Base-by-base conservation (phyloP, 2,888 invertebrate species). In the Helicoverpa assulta region DNA sequence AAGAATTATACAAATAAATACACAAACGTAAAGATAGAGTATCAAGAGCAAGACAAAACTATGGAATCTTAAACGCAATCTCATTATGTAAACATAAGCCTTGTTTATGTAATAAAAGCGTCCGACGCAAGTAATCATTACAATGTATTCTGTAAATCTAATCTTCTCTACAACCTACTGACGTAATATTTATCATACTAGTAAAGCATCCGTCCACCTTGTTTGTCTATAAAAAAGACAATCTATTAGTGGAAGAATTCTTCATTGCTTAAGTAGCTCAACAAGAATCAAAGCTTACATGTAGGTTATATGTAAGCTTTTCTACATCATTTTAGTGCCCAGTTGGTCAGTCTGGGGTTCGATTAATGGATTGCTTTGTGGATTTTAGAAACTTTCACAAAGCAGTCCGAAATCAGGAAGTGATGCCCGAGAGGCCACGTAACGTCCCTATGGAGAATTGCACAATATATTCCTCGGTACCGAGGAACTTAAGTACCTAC, bases 11-110 rank as follows among this genome's bases (percentile, higher is more conserved):
- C 10, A 43, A 43, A 10, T 43, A 43, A 10, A 10, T 8, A 8
- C 14, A 43, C 14, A 14, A 43, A 43, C 5, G 43, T 43, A 14
- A 16, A 43, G 43, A n/a, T n/a, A 55, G 10, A 29, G n/a, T 33
- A 55, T 8, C 26, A 26, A 51, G 55, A 26, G 40, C 56, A 76
- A 51, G 19, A 18, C 8, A 37, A 12, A 53, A 47, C 18, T 18
- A 53, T 43, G 64, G 8, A 57, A 78, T 77, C 58, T 62, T 16
- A 70, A 55, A 40, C 19, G n/a, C 37, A 29, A 33, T 50, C 29
- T 55, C 61, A 50, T 59, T 78, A 62, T 79, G 61, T 69, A 74
- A 74, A 74, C 50, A 67, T 50, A 10, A 53, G n/a, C 63, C 5
- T 61, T 80, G 67, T 67, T 68, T 61, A 67, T 62, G 52, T 56